Conservation (phyloP, 2,888 invertebrate genomes). For the Theretra japonica region DNA sequence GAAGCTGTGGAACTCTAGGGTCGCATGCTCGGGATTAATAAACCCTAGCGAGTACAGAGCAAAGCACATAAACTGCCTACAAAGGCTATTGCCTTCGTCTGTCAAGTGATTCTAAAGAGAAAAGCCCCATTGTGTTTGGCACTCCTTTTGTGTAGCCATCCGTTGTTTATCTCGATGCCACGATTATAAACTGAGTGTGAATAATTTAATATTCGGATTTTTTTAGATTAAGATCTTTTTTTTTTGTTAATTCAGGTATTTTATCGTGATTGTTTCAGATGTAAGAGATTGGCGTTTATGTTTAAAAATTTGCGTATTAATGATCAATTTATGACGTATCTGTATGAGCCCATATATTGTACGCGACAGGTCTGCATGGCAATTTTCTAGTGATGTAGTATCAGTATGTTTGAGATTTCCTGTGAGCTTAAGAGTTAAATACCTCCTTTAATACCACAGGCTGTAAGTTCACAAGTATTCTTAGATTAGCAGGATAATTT, state of each 20-base stretch:
- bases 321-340: no score
- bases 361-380: no score
- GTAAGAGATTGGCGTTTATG: no score
- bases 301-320: no score
- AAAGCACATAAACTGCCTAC: slow-evolving; percentile 65
- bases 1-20: neutral
- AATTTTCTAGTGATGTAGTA: no score
- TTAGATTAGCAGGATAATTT: no score
- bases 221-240: neutral
- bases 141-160: slow-evolving; percentile 59
- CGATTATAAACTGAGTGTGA: slow-evolving; percentile 49
- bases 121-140: slow-evolving; percentile 63
- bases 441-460: no score
- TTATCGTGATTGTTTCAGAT: neutral
- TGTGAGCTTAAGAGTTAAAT: no score
- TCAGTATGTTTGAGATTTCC: no score
- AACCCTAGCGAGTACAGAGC: slow-evolving; percentile 48
- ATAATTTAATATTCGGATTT: slow-evolving; percentile 36
- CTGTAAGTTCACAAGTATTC: no score
- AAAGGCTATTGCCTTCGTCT: slow-evolving; percentile 66
- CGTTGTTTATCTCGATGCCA: slow-evolving; percentile 52
- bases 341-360: no score
- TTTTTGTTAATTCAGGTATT: neutral
- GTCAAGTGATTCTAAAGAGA: slow-evolving; percentile 59
- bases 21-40: slow-evolving; percentile 39